Conservation (phyloP, 1,140 invertebrate species). For the Drosophila leontia region DNA sequence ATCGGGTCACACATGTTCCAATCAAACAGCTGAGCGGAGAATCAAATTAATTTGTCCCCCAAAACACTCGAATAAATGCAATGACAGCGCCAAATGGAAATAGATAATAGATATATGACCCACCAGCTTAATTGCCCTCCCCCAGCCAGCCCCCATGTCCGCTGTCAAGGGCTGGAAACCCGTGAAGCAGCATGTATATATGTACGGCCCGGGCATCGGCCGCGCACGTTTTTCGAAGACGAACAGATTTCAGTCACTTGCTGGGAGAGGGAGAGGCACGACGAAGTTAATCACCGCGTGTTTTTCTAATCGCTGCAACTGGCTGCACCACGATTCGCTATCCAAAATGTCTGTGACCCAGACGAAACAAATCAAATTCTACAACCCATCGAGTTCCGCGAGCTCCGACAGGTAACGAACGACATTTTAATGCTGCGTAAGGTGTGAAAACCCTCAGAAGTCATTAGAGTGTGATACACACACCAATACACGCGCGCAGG, state of each 20-base stretch:
- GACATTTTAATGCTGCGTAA: conserved; percentile 43
- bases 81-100: conserved; percentile 29
- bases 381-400: conserved; percentile 92
- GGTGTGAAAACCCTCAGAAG: conserved; percentile 56
- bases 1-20: not conserved
- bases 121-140: not conserved
- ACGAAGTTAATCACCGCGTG: conserved; percentile 72
- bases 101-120: conserved; percentile 22
- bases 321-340: conserved; percentile 35
- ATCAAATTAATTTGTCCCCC: conserved; percentile 22
- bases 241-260: conserved; percentile 49
- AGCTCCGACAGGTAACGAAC: conserved; percentile 91
- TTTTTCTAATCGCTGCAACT: conserved; percentile 62
- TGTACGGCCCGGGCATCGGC: conserved; percentile 6
- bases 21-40: conserved; percentile 31
- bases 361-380: conserved; percentile 83
- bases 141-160: not conserved
- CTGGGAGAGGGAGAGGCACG: conserved; percentile 57
- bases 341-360: conserved; percentile 71
- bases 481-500: conserved; percentile 14
- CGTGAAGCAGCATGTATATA: not conserved
- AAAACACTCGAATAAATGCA: conserved; percentile 34
- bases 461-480: conserved; percentile 54
- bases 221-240: conserved; percentile 47
- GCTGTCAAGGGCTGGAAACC: not conserved